Evolutionary conservation across 2,113 vertebrate species (phyloP).

Genomic region (Stegostoma tigrinum): DNA sequence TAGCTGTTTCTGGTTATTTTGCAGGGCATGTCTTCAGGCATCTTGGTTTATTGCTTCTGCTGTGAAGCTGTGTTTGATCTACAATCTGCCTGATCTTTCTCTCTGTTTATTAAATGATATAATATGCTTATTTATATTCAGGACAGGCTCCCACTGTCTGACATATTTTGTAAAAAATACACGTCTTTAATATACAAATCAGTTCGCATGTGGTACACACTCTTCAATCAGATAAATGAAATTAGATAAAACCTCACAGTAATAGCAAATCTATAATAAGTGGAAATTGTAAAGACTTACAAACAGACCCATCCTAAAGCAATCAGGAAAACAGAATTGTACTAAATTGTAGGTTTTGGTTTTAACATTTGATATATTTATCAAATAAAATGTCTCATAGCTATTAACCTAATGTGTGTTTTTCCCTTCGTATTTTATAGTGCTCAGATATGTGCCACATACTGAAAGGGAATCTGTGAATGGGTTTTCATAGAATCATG

Average conservation of each 20-base stretch:
- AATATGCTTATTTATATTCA: constrained; percentile 86
- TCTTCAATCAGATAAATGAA: constrained; percentile 76
- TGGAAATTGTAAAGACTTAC: constrained; percentile 70
- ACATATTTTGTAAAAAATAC: constrained; percentile 74
- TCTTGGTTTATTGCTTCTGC: constrained; percentile 73
- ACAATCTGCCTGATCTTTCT: constrained; percentile 63
- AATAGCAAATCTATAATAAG: constrained; percentile 73
- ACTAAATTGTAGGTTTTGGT: neutral
- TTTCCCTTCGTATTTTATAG: neutral
- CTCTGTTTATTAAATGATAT: constrained; percentile 79
- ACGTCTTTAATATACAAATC: constrained; percentile 83
- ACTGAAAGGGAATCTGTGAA: neutral
- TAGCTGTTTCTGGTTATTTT: constrained; percentile 2
- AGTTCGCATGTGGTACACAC: constrained; percentile 72
- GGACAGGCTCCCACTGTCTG: constrained; percentile 60
- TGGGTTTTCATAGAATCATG: neutral
- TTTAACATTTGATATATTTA: constrained; percentile 1
- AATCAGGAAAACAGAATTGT: constrained; percentile 58
- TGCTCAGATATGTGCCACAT: neutral
- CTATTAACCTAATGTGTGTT: neutral
- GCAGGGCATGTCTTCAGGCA: constrained; percentile 58
- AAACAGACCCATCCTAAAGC: constrained; percentile 63
- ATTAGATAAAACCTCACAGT: constrained; percentile 82
- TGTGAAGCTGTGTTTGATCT: constrained; percentile 63
- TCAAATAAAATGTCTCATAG: neutral